Evolutionary conservation across 2,888 invertebrate genomes (phyloP).

Genomic region (Aporophyla lueneburgensis): DNA sequence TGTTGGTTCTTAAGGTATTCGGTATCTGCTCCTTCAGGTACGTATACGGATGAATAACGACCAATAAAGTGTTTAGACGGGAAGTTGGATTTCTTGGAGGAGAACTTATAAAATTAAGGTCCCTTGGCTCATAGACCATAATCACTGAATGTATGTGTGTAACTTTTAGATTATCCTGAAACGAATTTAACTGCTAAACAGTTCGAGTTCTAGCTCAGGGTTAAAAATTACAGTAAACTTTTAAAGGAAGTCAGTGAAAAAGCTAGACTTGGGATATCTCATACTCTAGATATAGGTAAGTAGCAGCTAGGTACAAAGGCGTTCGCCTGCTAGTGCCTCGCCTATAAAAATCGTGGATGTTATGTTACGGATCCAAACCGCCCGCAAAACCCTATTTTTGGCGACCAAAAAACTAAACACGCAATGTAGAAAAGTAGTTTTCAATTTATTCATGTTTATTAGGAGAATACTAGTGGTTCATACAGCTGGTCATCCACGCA

Average conservation of each 20-base stretch:
- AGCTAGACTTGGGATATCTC: too few species aligned
- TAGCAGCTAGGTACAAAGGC: not conserved
- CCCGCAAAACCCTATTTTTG: not conserved
- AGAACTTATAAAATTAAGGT: constrained; percentile 19
- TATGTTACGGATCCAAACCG: not conserved
- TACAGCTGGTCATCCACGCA: too few species aligned
- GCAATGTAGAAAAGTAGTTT: not conserved
- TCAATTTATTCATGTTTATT: not conserved
- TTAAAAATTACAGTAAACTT: not conserved
- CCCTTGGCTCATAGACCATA: not conserved
- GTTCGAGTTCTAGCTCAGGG: not conserved
- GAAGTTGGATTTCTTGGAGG: constrained; percentile 25
- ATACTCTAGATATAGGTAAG: too few species aligned
- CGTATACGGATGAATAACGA: constrained; percentile 24
- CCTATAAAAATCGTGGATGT: not conserved
- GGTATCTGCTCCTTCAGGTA: constrained; percentile 45
- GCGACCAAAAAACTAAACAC: not conserved
- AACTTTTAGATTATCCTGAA: not conserved
- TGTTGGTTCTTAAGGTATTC: constrained; percentile 75
- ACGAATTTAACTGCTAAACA: not conserved
- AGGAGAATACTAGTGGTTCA: too few species aligned
- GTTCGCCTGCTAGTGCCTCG: not conserved
- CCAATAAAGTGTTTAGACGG: constrained; percentile 19
- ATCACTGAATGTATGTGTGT: not conserved
- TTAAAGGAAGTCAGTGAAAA: not conserved